These are phyloP conservation scores for Platycheirus albimanus DNA, from an alignment of 2,888 invertebrate genomes.

Conservation along the genomic window DNA sequence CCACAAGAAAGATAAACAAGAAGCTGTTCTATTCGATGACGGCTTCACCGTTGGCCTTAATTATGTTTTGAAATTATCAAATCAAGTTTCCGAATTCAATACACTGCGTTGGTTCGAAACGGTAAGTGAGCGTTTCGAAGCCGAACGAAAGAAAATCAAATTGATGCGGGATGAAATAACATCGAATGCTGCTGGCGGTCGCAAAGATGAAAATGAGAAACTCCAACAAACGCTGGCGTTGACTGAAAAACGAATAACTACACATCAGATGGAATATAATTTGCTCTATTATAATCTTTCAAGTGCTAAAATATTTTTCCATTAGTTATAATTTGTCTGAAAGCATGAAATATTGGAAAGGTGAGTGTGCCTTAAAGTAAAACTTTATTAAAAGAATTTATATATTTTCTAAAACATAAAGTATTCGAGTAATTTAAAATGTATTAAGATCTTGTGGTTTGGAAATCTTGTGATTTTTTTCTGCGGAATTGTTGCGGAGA, in stretches of 20 bases:
- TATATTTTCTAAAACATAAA: no score
- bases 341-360: neutral
- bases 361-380: conserved; percentile 9
- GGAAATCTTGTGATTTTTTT: no score
- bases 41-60: conserved; percentile 98
- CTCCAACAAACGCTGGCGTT: conserved; percentile 95
- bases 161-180: conserved; percentile 87
- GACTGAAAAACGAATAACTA: conserved; percentile 92
- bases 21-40: conserved; percentile 97
- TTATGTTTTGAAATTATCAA: conserved; percentile 94
- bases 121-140: conserved; percentile 88
- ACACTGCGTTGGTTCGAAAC: conserved; percentile 98
- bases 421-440: no score
- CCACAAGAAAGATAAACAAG: conserved; percentile 88
- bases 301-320: conserved; percentile 97
- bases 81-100: conserved; percentile 94
- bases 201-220: conserved; percentile 86
- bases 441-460: no score
- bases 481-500: no score
- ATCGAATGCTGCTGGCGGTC: conserved; percentile 62
- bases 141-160: conserved; percentile 85
- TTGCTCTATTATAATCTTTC: conserved; percentile 95
- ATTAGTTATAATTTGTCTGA: no score
- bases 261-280: conserved; percentile 93
- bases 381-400: no score